phyloP scores from a whole-genome alignment of 2,113 vertebrate genomes.

The Forbesichthys agassizii region DNA sequence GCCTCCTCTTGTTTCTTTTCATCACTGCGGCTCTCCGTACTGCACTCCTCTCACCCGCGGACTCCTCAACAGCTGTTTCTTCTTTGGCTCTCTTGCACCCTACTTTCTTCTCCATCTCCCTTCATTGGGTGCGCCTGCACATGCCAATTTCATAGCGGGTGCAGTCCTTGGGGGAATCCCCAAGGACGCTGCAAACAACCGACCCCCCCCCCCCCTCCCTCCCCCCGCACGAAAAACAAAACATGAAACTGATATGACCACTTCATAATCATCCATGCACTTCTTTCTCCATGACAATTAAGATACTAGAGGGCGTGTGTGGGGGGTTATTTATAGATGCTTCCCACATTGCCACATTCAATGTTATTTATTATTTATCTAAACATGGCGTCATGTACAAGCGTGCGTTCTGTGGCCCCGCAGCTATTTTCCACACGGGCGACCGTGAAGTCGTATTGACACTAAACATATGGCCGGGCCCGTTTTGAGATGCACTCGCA shows the following conservation, averaged over 20 bases:
- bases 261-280: slow-evolving; percentile 48
- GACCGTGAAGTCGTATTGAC: slow-evolving; percentile 82
- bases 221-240: slow-evolving; percentile 3
- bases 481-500: slow-evolving; percentile 75
- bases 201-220: slow-evolving; percentile 7
- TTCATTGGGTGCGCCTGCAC: slow-evolving; percentile 50
- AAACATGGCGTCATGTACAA: slow-evolving; percentile 64
- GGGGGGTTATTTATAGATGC: slow-evolving; percentile 68
- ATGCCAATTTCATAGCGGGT: slow-evolving; percentile 73
- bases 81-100: slow-evolving; percentile 63
- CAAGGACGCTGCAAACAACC: slow-evolving; percentile 69
- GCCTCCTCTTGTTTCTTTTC: slow-evolving; percentile 62
- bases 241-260: slow-evolving; percentile 51
- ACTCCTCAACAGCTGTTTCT: slow-evolving; percentile 69
- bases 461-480: slow-evolving; percentile 82
- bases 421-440: slow-evolving; percentile 81
- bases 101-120: slow-evolving; percentile 64
- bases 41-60: slow-evolving; percentile 62
- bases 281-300: slow-evolving; percentile 54
- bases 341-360: slow-evolving; percentile 54
- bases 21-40: slow-evolving; percentile 66
- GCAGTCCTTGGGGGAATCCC: slow-evolving; percentile 69
- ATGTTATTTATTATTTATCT: slow-evolving; percentile 73
- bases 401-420: slow-evolving; percentile 69
- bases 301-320: slow-evolving; percentile 17